Percentiles rank a stretch among this genome's conserved stretches.
Conservation (phyloP, 2,888 invertebrate species). For the Carterocephalus palaemon region DNA sequence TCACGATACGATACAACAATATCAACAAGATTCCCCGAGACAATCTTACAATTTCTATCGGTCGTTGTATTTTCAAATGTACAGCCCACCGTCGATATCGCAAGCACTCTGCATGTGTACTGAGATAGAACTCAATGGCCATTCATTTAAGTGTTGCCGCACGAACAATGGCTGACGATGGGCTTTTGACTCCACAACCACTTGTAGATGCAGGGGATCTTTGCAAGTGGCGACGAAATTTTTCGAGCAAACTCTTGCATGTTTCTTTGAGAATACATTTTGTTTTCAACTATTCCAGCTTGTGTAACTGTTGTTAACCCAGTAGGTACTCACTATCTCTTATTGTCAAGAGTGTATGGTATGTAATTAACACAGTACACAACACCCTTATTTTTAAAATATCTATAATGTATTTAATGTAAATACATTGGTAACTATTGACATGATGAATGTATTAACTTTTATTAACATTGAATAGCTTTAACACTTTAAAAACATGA, state of each 20-base stretch:
- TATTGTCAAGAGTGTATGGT: no score
- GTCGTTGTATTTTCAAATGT: constrained; percentile 53
- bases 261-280: constrained; percentile 7
- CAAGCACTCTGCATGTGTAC: constrained; percentile 34
- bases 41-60: constrained; percentile 39
- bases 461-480: no score
- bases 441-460: no score
- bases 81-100: constrained; percentile 36
- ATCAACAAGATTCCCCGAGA: neutral
- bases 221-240: constrained; percentile 14
- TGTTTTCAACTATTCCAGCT: no score
- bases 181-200: constrained; percentile 20
- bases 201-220: constrained; percentile 18
- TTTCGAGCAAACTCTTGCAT: no score
- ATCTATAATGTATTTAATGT: no score
- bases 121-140: constrained; percentile 47
- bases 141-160: constrained; percentile 42
- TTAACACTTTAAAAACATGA: no score
- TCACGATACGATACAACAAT: neutral
- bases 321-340: no score
- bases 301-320: no score
- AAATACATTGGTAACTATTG: no score
- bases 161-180: constrained; percentile 29
- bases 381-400: no score
- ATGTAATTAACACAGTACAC: no score